Evolutionary conservation across 53 echinoderm and acorn worm species (phyloP), one percentile per base, ranked within the genome.

Genomic region (Holothuria leucospilota): DNA sequence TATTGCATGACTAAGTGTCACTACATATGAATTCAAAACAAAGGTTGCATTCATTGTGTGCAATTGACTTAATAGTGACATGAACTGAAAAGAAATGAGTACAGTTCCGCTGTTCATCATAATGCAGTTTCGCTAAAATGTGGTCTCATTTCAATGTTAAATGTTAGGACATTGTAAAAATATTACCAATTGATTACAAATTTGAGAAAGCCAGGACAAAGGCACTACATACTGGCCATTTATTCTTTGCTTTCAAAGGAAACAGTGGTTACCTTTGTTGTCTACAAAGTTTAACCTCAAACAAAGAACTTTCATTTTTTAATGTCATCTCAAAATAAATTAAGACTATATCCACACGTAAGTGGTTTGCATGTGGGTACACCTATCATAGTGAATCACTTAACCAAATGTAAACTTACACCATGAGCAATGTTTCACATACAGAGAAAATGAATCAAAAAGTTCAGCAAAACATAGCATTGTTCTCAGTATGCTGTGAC

Each of bases 251-350:
- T 51, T 21, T 39, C 34, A 38, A 12, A 75, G 75, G 75, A 75
- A 75, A 75, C 75, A 75, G 52, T 75, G 51, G 75, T 75, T 51
- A 56, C 4, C 75, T 75, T 75, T 75, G 75, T 75, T 75, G 75
- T 75, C 75, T 75, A 52, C 75, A 13, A 75, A 14, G 23, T 51
- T 23, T 75, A 75, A 75, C 75, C 75, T 51, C 75, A 75, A 49
- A 74, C 75, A 75, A 75, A 75, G 51, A 11, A 39, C 12, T 51
- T 29, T 29, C 26, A 46, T 25, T 72, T 72, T 41, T 15, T 70
- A 34, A 27, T 39, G 52, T 24, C 52, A 75, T 26, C 51, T 75
- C 75, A 51, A 74, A 75, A n/a, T 41, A 38, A 56, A 56, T 18
- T 20, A 38, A 70, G 2, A 39, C 39, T 40, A 30, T 41, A 20